Conservation (phyloP, 2,888 invertebrate species). For the Priocnemis perturbator region DNA sequence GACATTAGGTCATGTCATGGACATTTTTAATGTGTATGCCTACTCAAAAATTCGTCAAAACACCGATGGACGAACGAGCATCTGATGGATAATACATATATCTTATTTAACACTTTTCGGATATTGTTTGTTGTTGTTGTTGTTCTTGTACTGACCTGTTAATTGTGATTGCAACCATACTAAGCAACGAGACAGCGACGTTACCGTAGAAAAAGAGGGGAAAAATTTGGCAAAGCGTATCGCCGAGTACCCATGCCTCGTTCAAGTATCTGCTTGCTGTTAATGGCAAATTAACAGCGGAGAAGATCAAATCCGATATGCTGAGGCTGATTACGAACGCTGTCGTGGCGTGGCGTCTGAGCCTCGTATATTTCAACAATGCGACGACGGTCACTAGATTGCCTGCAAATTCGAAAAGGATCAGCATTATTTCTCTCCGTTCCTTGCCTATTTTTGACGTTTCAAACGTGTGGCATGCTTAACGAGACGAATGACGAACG, state of each 20-base stretch:
- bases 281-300: constrained; percentile 88
- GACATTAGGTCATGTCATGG: no score
- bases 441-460: no score
- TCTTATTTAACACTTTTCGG: no score
- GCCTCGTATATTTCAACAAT: constrained; percentile 85
- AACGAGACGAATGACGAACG: no score
- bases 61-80: no score
- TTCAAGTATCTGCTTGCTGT: constrained; percentile 89
- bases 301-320: constrained; percentile 90
- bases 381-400: constrained; percentile 90
- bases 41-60: no score
- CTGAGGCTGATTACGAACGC: constrained; percentile 92
- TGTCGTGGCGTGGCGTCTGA: constrained; percentile 89
- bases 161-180: constrained; percentile 92
- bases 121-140: no score
- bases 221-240: constrained; percentile 87
- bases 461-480: no score
- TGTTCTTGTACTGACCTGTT: constrained; percentile 80
- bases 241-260: constrained; percentile 88
- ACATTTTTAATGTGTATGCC: neutral
- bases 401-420: constrained; percentile 78
- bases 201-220: constrained; percentile 94
- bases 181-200: constrained; percentile 89
- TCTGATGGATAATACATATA: no score
- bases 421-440: constrained; percentile 2